phyloP scores from a whole-genome alignment of 2,888 invertebrate species.

The Exocentrus adspersus region DNA sequence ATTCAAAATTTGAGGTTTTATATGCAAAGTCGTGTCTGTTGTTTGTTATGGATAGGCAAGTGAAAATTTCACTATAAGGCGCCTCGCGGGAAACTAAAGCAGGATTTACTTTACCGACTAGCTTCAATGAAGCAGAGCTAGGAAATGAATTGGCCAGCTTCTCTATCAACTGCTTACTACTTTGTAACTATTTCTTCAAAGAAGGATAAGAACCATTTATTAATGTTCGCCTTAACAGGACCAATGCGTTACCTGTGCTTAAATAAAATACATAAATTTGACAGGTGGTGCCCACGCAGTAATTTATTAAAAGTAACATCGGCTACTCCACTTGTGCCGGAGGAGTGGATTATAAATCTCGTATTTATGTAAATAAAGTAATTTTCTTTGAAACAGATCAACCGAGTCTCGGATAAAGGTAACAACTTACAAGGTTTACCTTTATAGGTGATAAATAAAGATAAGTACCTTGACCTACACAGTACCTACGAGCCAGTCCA shows the following conservation, averaged over 20 bases:
- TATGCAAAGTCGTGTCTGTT: slow-evolving; percentile 10
- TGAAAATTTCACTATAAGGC: slow-evolving; percentile 12
- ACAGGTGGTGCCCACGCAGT: background rate
- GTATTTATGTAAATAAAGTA: slow-evolving; percentile 9
- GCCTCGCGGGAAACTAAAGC: slow-evolving; percentile 2
- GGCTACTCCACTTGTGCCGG: background rate
- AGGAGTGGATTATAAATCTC: background rate
- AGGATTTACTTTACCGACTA: background rate
- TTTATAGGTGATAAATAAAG: slow-evolving; percentile 3
- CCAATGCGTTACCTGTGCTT: too few species aligned
- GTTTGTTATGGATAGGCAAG: slow-evolving; percentile 14
- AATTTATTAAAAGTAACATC: background rate
- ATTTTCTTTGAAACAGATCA: background rate
- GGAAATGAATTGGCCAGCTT: too few species aligned
- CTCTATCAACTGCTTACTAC: too few species aligned
- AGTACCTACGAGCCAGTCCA: background rate
- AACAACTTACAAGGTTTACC: background rate
- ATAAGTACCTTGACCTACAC: slow-evolving; percentile 15
- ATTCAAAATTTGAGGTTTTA: slow-evolving; percentile 15
- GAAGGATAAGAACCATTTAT: too few species aligned
- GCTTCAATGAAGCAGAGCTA: too few species aligned
- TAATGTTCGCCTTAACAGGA: background rate
- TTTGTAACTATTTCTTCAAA: too few species aligned
- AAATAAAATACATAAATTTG: too few species aligned
- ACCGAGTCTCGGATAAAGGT: background rate